Evolutionary conservation across 2,113 vertebrate genomes (phyloP), one percentile per base, ranked within the genome.

Genomic region (Dryoscopus gambensis): DNA sequence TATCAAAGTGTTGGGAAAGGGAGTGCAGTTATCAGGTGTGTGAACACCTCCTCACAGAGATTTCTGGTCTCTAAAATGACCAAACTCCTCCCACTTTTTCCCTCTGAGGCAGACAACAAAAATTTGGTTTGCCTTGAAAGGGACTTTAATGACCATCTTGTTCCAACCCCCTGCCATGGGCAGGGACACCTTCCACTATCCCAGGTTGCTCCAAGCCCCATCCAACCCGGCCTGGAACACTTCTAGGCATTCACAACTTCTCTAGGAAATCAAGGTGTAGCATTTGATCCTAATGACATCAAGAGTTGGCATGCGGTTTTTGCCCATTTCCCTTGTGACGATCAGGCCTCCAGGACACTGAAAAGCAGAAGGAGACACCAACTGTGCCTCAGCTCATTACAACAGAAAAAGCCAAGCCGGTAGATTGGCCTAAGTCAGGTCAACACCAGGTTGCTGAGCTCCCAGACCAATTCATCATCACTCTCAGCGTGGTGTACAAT

Each of bases 401-500:
- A 76, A 42, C 14, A 56, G 17, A 37, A 56, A 56, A 53, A 93
- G 1, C 15, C 40, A 73, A 65, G n/a, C 19, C 8, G 15, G n/a
- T 12, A 80, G 18, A 69, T 87, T 56, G 84, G 52, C 40, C 69
- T 82, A 23, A 5, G 4, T n/a, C 37, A 64, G n/a, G n/a, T 73
- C 49, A 84, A 23, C 33, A n/a, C 33, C 14, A 78, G 31, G 17
- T 67, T 90, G 73, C 53, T 67, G 60, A 78, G 46, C 52, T 75
- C 46, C 19, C 25, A 84, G 62, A 64, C 10, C 37, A 23, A 52
- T 13, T 13, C 35, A 57, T 37, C 33, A 17, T 25, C 62, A 33
- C 7, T 47, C 13, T 39, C 1, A 1, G 19, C 0, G 0, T 15
- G 56, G 28, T 20, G 9, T 44, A 28, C 65, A 63, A 28, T 35